Conservation (phyloP, 2,797 vertebrate genomes). For the Rhabdophis nuchalis region DNA sequence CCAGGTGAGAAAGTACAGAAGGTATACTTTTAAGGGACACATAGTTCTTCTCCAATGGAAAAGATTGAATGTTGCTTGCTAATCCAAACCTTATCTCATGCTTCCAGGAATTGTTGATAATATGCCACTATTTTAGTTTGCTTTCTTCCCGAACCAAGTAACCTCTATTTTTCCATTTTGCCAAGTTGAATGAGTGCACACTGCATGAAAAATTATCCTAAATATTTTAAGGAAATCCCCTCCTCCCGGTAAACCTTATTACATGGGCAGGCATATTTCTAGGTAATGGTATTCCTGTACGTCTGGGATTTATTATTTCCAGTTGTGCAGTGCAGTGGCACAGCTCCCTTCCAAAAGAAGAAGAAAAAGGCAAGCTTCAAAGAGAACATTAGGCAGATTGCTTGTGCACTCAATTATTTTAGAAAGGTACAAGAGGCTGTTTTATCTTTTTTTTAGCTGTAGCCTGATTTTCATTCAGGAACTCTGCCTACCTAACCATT, state of each 20-base stretch:
- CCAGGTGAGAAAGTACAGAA: accelerated
- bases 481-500: not conserved
- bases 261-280: not conserved
- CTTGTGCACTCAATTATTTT: not conserved
- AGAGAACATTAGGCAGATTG: not conserved
- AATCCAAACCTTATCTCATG: not conserved
- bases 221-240: not conserved
- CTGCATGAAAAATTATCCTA: not conserved
- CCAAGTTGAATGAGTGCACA: not conserved
- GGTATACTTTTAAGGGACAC: accelerated
- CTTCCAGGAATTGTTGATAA: not conserved
- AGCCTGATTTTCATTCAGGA: not conserved
- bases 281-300: not conserved
- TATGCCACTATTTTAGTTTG: not conserved
- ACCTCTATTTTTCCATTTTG: not conserved
- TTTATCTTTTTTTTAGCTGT: not conserved
- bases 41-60: accelerated
- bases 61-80: not conserved
- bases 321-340: not conserved
- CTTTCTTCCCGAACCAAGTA: not conserved
- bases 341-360: not conserved
- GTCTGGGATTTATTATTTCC: not conserved
- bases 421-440: not conserved
- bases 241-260: not conserved
- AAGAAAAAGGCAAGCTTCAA: not conserved